These are phyloP conservation scores for Eidolon dupreanum DNA, from an alignment of 2,797 vertebrate species.

Conservation along the genomic window DNA sequence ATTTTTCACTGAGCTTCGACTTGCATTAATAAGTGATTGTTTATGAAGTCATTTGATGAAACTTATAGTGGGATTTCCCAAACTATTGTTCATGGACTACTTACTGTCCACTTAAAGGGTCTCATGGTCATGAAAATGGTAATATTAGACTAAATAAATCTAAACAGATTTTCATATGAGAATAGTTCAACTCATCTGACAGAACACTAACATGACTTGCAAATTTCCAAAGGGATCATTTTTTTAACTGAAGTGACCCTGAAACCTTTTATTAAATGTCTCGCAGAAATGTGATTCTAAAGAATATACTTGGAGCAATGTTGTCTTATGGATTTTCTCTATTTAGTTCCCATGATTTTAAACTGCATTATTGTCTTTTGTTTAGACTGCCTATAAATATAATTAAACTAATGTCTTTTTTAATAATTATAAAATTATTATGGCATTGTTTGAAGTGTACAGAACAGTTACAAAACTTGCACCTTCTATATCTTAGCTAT, in stretches of 20 bases:
- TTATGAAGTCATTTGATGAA: neutral
- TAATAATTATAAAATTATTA: neutral
- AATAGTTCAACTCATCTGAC: neutral
- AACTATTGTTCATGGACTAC: neutral
- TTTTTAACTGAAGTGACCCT: neutral
- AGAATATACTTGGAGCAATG: neutral
- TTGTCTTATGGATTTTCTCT: neutral
- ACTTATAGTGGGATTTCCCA: neutral
- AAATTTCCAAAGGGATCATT: neutral
- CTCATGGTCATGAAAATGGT: neutral
- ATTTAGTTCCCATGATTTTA: neutral
- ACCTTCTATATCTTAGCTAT: too few species aligned
- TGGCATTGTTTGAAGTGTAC: neutral
- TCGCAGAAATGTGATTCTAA: neutral
- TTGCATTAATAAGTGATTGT: neutral
- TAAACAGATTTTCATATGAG: neutral
- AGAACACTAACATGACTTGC: neutral
- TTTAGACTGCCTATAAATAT: too few species aligned
- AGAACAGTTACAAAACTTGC: neutral
- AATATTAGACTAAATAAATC: neutral
- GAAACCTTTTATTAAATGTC: neutral
- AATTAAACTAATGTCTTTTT: neutral
- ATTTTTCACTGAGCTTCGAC: neutral
- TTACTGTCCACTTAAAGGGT: neutral
- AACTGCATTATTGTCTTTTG: neutral